Conservation (phyloP, 2,113 vertebrate species). For the Phoxinus phoxinus region DNA sequence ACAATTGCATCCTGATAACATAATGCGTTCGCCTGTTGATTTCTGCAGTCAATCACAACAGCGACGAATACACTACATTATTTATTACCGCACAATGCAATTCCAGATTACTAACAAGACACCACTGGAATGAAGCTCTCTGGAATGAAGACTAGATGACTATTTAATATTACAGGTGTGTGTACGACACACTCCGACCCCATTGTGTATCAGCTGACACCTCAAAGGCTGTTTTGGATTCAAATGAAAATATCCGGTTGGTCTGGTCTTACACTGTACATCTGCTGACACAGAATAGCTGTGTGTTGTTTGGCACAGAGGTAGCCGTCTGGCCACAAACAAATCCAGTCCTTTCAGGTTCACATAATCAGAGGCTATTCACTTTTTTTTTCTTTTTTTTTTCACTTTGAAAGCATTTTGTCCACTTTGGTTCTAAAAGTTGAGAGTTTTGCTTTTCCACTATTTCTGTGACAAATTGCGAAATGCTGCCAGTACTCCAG, state of each 20-base stretch:
- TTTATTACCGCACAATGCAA: neutral
- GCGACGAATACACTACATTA: neutral
- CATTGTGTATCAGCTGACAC: neutral
- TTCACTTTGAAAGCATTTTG: slow-evolving; percentile 16
- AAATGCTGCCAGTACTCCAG: slow-evolving; percentile 44
- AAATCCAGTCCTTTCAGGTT: neutral
- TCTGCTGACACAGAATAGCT: slow-evolving; percentile 9
- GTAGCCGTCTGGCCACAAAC: neutral
- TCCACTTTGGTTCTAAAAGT: slow-evolving; percentile 1
- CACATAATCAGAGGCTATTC: slow-evolving; percentile 8
- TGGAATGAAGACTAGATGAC: neutral
- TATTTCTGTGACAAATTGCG: slow-evolving; percentile 53
- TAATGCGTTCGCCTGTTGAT: neutral
- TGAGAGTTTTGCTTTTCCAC: slow-evolving; percentile 36
- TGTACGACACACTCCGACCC: neutral
- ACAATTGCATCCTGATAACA: neutral
- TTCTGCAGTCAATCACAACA: neutral
- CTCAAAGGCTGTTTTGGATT: neutral
- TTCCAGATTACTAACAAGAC: slow-evolving; percentile 18
- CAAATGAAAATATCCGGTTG: neutral
- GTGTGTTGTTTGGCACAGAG: neutral
- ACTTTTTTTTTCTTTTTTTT: neutral
- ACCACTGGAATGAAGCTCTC: neutral
- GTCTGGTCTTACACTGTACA: neutral
- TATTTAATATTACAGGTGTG: slow-evolving; percentile 23